Percentiles rank a stretch among this genome's conserved stretches.
Evolutionary conservation across 2,113 vertebrate species (phyloP).

Genomic region (Hippoglossus stenolepis): DNA sequence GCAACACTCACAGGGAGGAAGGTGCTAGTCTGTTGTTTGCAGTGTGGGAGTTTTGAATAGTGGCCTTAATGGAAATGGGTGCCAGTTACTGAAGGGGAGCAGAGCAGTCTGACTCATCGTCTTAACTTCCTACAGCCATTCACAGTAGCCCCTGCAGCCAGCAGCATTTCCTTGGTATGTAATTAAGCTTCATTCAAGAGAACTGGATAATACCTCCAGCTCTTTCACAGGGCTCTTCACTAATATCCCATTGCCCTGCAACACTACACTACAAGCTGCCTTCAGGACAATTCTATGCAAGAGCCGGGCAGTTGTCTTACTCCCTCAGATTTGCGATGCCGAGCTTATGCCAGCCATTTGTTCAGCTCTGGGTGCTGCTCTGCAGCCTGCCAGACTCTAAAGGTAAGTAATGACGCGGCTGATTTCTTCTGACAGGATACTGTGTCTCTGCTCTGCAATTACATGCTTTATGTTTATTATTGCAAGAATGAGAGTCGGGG

Average conservation of each 20-base stretch:
- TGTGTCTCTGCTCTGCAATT: constrained; percentile 55
- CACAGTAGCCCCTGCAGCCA: constrained; percentile 71
- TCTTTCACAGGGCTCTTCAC: constrained; percentile 16
- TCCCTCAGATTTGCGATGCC: constrained; percentile 48
- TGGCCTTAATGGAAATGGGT: constrained; percentile 44
- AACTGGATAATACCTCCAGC: constrained; percentile 30
- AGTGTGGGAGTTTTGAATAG: constrained; percentile 47
- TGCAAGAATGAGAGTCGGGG: constrained; percentile 45
- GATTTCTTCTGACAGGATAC: constrained; percentile 64
- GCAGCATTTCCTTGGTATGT: constrained; percentile 58
- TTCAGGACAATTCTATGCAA: neutral
- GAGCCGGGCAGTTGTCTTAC: constrained; percentile 42
- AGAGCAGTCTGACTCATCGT: constrained; percentile 39
- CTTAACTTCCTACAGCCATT: constrained; percentile 38
- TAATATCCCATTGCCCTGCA: neutral
- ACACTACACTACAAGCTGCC: neutral
- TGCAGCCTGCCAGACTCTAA: constrained; percentile 19
- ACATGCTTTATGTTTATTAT: constrained; percentile 80
- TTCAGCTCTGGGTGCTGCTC: constrained; percentile 28
- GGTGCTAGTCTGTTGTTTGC: constrained; percentile 45
- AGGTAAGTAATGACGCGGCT: constrained; percentile 76
- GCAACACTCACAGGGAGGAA: neutral
- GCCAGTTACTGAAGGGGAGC: constrained; percentile 48
- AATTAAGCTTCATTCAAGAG: constrained; percentile 66
- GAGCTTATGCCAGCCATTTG: constrained; percentile 38